These are phyloP conservation scores for Leptodactylus fuscus DNA, from an alignment of 2,113 vertebrate species.

Conservation along the genomic window DNA sequence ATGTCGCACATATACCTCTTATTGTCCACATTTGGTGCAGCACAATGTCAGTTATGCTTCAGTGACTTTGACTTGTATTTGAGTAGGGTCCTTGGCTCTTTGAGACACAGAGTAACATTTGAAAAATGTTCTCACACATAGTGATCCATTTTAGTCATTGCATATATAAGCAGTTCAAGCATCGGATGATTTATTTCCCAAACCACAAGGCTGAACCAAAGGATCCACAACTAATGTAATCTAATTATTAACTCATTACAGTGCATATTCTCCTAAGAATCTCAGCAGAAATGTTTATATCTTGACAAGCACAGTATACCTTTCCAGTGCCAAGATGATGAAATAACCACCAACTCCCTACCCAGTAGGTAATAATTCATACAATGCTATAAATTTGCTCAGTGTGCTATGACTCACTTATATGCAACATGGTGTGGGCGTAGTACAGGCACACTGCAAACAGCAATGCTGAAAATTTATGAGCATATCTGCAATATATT, in stretches of 20 bases:
- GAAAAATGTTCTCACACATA: background rate
- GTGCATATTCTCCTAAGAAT: background rate
- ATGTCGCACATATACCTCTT: too few relatives aligned
- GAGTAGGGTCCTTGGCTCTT: too few relatives aligned
- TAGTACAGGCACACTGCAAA: conserved; percentile 16
- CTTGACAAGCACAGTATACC: background rate
- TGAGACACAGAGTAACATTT: background rate
- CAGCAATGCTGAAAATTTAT: conserved; percentile 18
- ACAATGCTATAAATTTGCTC: background rate
- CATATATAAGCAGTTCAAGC: background rate
- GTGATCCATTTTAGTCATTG: background rate
- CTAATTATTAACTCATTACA: background rate
- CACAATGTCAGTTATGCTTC: too few relatives aligned
- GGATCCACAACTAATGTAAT: background rate
- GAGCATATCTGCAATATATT: too few relatives aligned
- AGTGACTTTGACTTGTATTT: too few relatives aligned
- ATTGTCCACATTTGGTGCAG: too few relatives aligned
- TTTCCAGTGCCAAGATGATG: conserved; percentile 12
- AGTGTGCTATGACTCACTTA: conserved; percentile 19
- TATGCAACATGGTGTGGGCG: conserved; percentile 26
- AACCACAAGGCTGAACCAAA: background rate
- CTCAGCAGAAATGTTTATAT: background rate
- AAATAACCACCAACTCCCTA: background rate
- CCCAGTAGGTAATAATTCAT: background rate
- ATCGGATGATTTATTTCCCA: background rate